These are phyloP conservation scores for Aethes cnicana DNA, from an alignment of 2,888 invertebrate species.

Conservation along the genomic window DNA sequence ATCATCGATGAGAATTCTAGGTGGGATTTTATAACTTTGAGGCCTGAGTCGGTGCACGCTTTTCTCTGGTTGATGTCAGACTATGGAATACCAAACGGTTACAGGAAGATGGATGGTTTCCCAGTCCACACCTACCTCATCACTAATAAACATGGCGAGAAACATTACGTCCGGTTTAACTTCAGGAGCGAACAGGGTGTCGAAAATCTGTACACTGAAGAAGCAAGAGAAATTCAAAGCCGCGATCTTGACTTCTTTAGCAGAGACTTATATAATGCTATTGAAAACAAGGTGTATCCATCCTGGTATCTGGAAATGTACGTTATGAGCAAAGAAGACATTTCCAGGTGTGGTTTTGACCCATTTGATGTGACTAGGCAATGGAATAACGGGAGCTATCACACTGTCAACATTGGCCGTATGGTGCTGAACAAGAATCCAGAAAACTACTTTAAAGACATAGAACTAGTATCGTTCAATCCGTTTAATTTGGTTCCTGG, in stretches of 20 bases:
- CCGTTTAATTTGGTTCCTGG: slow-evolving; percentile 59
- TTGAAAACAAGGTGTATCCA: slow-evolving; percentile 83
- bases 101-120: slow-evolving; percentile 93
- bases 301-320: slow-evolving; percentile 69
- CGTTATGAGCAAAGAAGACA: slow-evolving; percentile 61
- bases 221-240: slow-evolving; percentile 84
- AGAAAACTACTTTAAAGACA: slow-evolving; percentile 71
- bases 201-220: slow-evolving; percentile 84
- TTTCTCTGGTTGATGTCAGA: slow-evolving; percentile 90
- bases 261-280: slow-evolving; percentile 92
- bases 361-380: slow-evolving; percentile 72
- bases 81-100: slow-evolving; percentile 93
- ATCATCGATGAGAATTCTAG: slow-evolving; percentile 50
- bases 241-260: slow-evolving; percentile 91
- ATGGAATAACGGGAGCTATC: slow-evolving; percentile 69
- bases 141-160: slow-evolving; percentile 86
- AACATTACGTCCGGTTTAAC: slow-evolving; percentile 92
- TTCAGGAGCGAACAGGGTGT: slow-evolving; percentile 93
- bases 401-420: slow-evolving; percentile 73
- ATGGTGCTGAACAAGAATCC: slow-evolving; percentile 74
- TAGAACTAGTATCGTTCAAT: slow-evolving; percentile 78
- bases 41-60: slow-evolving; percentile 87
- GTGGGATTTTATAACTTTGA: slow-evolving; percentile 77
- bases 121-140: slow-evolving; percentile 94
- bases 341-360: slow-evolving; percentile 58